These are phyloP conservation scores for Zelostemma sp. DNA, from an alignment of 1,140 invertebrate species.

Conservation along the genomic window DNA sequence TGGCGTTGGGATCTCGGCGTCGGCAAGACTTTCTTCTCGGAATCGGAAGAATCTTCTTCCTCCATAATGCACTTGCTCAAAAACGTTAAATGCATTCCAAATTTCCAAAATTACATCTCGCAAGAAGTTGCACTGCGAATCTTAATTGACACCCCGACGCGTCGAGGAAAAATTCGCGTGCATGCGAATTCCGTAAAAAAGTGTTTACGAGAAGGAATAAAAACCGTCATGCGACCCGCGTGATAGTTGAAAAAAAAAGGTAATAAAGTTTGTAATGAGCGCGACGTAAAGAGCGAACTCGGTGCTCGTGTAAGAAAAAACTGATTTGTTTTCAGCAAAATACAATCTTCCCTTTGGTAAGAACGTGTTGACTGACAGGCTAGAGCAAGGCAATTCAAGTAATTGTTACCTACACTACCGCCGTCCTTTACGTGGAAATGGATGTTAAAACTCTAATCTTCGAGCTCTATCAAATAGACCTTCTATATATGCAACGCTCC, in stretches of 20 bases:
- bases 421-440: slow-evolving; percentile 38
- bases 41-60: slow-evolving; percentile 30
- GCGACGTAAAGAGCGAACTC: no score
- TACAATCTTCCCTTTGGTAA: slow-evolving; percentile 22
- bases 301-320: background rate
- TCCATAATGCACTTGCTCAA: slow-evolving; percentile 20
- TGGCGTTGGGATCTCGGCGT: no score
- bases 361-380: slow-evolving; percentile 45
- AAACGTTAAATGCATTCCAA: no score
- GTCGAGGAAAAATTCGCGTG: no score
- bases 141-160: no score
- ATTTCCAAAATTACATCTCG: no score
- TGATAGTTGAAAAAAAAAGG: background rate
- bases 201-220: no score
- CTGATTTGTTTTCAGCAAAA: slow-evolving; percentile 6
- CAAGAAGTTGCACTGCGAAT: no score
- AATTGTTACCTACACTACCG: slow-evolving; percentile 45
- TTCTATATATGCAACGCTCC: slow-evolving; percentile 35
- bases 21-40: slow-evolving; percentile 19
- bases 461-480: slow-evolving; percentile 45
- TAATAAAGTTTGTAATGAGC: no score
- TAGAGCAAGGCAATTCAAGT: slow-evolving; percentile 35
- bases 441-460: slow-evolving; percentile 47
- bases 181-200: no score
- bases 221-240: no score